Evolutionary conservation across 2,113 vertebrate species (phyloP).

Genomic region (Oreochromis niloticus): DNA sequence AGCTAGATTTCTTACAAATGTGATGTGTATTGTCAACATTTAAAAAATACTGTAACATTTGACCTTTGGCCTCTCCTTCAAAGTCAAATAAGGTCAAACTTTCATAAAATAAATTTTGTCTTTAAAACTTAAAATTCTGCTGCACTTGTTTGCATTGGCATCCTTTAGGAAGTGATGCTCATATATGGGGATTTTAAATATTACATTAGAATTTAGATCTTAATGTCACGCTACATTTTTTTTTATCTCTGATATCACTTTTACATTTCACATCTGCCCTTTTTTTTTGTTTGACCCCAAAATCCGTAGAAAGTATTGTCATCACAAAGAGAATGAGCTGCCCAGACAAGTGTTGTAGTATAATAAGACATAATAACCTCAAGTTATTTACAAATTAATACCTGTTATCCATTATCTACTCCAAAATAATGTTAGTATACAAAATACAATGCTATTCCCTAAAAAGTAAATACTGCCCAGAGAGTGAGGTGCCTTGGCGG

Average conservation of each 20-base stretch:
- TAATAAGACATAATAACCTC: background rate
- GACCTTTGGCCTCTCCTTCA: background rate
- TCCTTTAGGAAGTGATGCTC: background rate
- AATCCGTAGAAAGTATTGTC: background rate
- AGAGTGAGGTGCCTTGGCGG: rapidly evolving
- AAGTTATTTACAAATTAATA: background rate
- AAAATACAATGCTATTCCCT: background rate
- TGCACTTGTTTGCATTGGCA: background rate
- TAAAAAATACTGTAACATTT: background rate
- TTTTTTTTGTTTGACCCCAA: background rate
- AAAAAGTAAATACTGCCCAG: background rate
- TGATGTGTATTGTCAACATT: background rate
- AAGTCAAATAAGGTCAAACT: background rate
- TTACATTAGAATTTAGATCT: background rate
- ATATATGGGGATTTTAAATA: background rate
- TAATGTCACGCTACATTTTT: background rate
- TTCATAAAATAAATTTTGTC: background rate
- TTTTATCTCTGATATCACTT: background rate
- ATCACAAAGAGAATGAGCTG: background rate
- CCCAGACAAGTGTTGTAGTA: background rate
- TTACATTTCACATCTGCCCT: background rate
- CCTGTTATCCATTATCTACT: background rate
- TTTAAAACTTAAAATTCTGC: background rate
- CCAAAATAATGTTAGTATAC: background rate
- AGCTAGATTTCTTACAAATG: background rate